Conservation (phyloP, 2,113 vertebrate genomes). For the Smithornis capensis region DNA sequence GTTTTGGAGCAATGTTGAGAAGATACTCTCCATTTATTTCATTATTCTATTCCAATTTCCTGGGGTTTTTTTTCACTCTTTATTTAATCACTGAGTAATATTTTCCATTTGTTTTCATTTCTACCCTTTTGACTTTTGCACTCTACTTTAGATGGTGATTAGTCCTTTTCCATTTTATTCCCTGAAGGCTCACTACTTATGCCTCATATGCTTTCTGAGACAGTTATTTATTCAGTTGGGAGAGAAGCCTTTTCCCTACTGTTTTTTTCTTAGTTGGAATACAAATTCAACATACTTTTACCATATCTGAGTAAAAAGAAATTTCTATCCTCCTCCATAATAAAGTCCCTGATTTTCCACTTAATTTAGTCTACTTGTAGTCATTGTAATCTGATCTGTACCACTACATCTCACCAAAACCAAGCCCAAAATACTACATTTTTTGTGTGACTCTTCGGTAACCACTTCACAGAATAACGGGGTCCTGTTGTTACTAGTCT, state of each 20-base stretch:
- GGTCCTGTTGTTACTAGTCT: not conserved
- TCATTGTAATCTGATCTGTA: not conserved
- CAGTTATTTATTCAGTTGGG: not conserved
- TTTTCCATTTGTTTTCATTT: constrained; percentile 31
- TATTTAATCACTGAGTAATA: constrained; percentile 1
- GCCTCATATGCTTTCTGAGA: not conserved
- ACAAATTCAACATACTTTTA: not conserved
- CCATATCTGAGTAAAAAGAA: not conserved
- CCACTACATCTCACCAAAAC: not conserved
- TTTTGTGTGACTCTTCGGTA: not conserved
- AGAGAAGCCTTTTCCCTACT: not conserved
- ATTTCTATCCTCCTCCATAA: not conserved
- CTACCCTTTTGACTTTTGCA: constrained; percentile 27
- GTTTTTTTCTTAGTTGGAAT: not conserved
- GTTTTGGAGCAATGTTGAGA: not conserved
- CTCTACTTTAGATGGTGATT: not conserved
- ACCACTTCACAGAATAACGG: not conserved
- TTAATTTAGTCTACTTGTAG: not conserved
- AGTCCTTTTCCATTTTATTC: not conserved
- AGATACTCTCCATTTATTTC: not conserved
- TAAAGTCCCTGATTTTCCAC: not conserved
- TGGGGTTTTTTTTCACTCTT: not conserved
- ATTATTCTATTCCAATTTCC: not conserved
- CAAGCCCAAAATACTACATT: not conserved
- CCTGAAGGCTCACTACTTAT: not conserved